These are phyloP conservation scores for Crotalus viridis DNA, from an alignment of 2,113 vertebrate species.

Conservation along the genomic window DNA sequence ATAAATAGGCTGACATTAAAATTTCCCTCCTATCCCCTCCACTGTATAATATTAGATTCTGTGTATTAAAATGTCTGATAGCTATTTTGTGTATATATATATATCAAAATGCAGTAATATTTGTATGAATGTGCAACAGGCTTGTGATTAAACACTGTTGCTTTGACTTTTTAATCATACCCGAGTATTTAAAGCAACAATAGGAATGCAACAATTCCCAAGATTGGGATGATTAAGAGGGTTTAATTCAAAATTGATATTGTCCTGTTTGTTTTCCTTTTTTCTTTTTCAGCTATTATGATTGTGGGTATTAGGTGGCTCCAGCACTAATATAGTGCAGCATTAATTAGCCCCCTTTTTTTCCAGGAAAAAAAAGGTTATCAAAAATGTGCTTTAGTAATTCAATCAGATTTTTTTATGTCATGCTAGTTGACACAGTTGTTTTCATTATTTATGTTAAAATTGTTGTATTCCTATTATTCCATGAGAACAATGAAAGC, in stretches of 20 bases:
- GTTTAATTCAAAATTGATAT: conserved; percentile 56
- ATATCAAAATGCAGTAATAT: conserved; percentile 73
- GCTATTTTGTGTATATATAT: conserved; percentile 72
- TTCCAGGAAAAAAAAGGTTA: conserved; percentile 36
- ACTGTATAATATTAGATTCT: conserved; percentile 68
- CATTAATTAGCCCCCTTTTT: conserved; percentile 56
- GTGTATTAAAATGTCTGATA: conserved; percentile 75
- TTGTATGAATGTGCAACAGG: conserved; percentile 79
- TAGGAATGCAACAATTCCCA: conserved; percentile 75
- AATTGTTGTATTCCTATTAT: conserved; percentile 78
- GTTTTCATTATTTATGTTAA: conserved; percentile 55
- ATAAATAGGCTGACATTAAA: conserved; percentile 74
- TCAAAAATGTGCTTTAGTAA: conserved; percentile 58
- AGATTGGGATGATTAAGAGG: conserved; percentile 54
- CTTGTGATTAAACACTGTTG: conserved; percentile 73
- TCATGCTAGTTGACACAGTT: conserved; percentile 48
- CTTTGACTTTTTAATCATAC: conserved; percentile 71
- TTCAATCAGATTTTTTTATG: conserved; percentile 47
- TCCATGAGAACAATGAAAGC: conserved; percentile 29
- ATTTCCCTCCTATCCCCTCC: conserved; percentile 54
- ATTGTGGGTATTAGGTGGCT: conserved; percentile 54
- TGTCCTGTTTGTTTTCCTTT: conserved; percentile 29
- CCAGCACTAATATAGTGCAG: conserved; percentile 43
- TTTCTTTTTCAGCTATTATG: conserved; percentile 10
- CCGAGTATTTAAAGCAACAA: conserved; percentile 58